Evolutionary conservation across 2,113 vertebrate genomes (phyloP), one percentile per base, ranked within the genome.

Genomic region (Falco punctatus): DNA sequence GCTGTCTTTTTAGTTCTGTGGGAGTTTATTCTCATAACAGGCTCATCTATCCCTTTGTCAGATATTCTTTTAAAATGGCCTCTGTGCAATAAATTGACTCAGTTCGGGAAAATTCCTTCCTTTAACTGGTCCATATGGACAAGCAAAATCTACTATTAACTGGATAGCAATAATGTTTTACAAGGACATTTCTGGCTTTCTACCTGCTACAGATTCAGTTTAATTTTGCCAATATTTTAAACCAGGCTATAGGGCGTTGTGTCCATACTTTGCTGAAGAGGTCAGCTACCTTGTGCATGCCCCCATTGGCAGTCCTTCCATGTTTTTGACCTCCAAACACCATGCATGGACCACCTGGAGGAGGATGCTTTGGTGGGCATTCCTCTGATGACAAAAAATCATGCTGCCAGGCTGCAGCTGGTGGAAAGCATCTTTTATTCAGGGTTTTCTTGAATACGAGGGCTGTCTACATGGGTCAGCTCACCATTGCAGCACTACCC

Each of bases 11-110:
- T 66, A 95, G 71, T 95, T 97, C 61, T 77, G 74, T 83, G 71
- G 88, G 78, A 96, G 83, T 93, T 96, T 94, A 97, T 96, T 88
- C 88, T 95, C 88, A 72, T 86, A 95, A 95, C 55, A 70, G 88
- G 49, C 75, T 90, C 82, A 93, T 89, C 89, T 89, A 87, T 92
- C 90, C 83, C 44, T 88, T 75, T 95, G 90, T 94, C 93, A 97
- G 86, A 88, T 44, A 89, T 57, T 90, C 51, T 91, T 96, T 92
- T 84, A 44, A 97, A 96, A 90, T 84, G 65, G 74, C 30, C 67
- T 35, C 67, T 73, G 14, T 80, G 70, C 57, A 74, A 88, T 83
- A 94, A 92, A 86, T 91, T 93, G 77, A 79, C 58, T 81, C 48
- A 40, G 67, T 95, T 91, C 30, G 3, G 81, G 54, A 87, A 96